These are phyloP conservation scores for Elymnias hypermnestra DNA, from an alignment of 1,140 invertebrate species.

Conservation along the genomic window DNA sequence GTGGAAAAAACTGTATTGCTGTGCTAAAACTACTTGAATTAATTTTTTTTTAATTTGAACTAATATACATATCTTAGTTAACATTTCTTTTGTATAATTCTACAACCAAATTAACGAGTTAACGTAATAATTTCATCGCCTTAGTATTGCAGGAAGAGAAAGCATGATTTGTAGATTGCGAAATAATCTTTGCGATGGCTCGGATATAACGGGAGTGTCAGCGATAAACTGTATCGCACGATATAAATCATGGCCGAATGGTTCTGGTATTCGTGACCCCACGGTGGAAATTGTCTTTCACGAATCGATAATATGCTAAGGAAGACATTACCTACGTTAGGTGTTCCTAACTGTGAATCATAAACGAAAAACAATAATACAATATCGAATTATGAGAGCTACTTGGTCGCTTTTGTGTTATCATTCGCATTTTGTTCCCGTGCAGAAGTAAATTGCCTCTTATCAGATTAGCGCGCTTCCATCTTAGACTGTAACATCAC, in stretches of 20 bases:
- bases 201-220: slow-evolving; percentile 24
- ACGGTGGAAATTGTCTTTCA: slow-evolving; percentile 50
- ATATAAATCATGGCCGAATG: slow-evolving; percentile 29
- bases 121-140: neutral
- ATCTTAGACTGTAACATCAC: too few relatives aligned
- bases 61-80: too few relatives aligned
- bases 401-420: too few relatives aligned
- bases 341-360: neutral
- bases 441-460: too few relatives aligned
- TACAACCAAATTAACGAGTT: too few relatives aligned
- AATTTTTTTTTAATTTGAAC: too few relatives aligned
- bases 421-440: too few relatives aligned
- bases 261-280: slow-evolving; percentile 24
- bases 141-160: slow-evolving; percentile 14
- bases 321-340: neutral
- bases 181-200: slow-evolving; percentile 10
- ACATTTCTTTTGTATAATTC: too few relatives aligned
- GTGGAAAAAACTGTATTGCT: too few relatives aligned
- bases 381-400: too few relatives aligned
- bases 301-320: slow-evolving; percentile 43
- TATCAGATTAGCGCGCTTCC: too few relatives aligned
- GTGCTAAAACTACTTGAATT: too few relatives aligned
- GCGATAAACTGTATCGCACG: slow-evolving; percentile 28
- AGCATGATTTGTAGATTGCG: slow-evolving; percentile 12
- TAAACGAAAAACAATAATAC: neutral